phyloP scores from a whole-genome alignment of 1,140 invertebrate species.

The Polypedilum vanderplanki region DNA sequence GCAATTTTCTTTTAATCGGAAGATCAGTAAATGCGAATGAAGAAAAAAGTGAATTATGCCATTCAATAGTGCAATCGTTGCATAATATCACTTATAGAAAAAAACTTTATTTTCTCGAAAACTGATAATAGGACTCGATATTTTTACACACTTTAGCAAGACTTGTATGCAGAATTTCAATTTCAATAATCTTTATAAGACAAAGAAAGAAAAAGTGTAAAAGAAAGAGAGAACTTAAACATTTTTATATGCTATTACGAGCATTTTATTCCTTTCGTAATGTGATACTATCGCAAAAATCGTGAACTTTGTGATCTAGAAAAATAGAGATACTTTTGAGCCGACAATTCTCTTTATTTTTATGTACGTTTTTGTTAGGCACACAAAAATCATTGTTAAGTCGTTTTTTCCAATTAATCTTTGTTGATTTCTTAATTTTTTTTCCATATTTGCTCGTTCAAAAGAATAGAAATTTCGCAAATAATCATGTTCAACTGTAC shows the following conservation, averaged over 20 bases:
- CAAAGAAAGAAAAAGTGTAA: neutral
- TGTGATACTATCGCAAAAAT: constrained; percentile 29
- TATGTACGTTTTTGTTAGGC: constrained; percentile 22
- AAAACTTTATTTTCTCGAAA: neutral
- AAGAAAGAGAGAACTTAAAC: neutral
- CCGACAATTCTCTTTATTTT: constrained; percentile 31
- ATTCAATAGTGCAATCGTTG: neutral
- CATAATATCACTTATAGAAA: neutral
- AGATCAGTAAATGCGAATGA: neutral
- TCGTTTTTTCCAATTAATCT: constrained; percentile 32
- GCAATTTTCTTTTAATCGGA: neutral
- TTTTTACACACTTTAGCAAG: neutral
- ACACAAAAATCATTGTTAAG: constrained; percentile 29
- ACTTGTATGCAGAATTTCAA: too few species aligned
- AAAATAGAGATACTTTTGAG: constrained; percentile 30
- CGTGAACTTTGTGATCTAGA: constrained; percentile 30
- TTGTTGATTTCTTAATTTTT: constrained; percentile 27
- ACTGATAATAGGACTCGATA: too few species aligned
- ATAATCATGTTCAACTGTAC: neutral
- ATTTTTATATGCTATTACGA: too few species aligned
- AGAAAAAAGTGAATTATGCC: constrained; percentile 23
- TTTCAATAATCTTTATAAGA: too few species aligned
- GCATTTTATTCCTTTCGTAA: constrained; percentile 31
- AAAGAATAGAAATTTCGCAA: neutral
- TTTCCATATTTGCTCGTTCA: neutral